Conservation (phyloP, 1,140 invertebrate species). For the Chlorops oryzae region DNA sequence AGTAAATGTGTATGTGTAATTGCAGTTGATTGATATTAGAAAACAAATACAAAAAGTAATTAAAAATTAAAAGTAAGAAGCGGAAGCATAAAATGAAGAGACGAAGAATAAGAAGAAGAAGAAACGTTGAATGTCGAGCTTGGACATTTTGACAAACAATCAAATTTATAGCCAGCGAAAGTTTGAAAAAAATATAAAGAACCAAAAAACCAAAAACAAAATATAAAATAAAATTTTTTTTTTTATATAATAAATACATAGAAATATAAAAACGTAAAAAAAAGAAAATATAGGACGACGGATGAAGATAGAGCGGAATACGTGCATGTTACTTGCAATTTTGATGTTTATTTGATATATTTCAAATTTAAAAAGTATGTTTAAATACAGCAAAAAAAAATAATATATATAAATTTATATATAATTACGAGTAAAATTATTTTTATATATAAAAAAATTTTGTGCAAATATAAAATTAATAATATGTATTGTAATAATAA, state of each 20-base stretch:
- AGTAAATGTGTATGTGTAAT: neutral
- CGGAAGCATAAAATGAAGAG: no score
- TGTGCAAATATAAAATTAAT: slow-evolving; percentile 18
- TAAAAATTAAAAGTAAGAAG: no score
- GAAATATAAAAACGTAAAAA: neutral
- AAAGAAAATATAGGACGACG: no score
- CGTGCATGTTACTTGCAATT: neutral
- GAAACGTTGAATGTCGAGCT: no score
- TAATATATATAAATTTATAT: slow-evolving; percentile 3
- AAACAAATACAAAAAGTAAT: no score
- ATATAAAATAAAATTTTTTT: neutral
- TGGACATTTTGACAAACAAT: no score
- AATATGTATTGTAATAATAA: slow-evolving; percentile 7
- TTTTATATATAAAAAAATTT: slow-evolving; percentile 10
- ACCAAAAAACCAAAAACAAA: no score
- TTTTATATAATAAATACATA: neutral
- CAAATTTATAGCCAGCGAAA: no score
- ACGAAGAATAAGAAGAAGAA: no score
- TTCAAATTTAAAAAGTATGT: neutral
- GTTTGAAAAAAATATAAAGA: no score
- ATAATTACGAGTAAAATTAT: slow-evolving; percentile 13
- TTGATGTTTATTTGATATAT: slow-evolving; percentile 7
- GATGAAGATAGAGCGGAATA: no score
- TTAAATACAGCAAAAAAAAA: neutral
- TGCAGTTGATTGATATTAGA: no score